Conservation (phyloP, 2,888 invertebrate genomes). For the Leuctra nigra region DNA sequence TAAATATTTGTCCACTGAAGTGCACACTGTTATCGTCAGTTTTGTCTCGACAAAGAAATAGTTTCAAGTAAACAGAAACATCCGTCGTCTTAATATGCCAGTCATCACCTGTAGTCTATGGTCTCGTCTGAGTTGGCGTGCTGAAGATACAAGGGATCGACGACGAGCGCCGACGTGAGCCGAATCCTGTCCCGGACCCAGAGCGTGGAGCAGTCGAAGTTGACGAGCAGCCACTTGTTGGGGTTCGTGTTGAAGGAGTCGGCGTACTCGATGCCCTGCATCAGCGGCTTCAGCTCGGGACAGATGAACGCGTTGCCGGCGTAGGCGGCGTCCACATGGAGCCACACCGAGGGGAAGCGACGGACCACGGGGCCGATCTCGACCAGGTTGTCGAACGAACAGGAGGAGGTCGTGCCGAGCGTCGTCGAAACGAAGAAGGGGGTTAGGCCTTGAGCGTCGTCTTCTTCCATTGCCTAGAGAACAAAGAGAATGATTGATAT, state of each 20-base stretch:
- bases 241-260: slow-evolving; percentile 85
- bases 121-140: slow-evolving; percentile 68
- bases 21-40: too few species aligned
- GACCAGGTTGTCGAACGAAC: slow-evolving; percentile 73
- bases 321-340: slow-evolving; percentile 84
- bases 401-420: slow-evolving; percentile 75
- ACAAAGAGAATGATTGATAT: not conserved
- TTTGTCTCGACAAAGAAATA: too few species aligned
- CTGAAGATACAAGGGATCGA: slow-evolving; percentile 79
- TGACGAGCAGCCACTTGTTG: slow-evolving; percentile 79
- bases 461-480: slow-evolving; percentile 56
- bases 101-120: slow-evolving; percentile 52
- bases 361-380: slow-evolving; percentile 71
- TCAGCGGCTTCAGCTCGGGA: slow-evolving; percentile 38
- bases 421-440: slow-evolving; percentile 81
- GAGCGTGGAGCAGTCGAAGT: slow-evolving; percentile 78
- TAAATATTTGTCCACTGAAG: too few species aligned
- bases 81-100: too few species aligned
- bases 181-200: slow-evolving; percentile 71
- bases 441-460: slow-evolving; percentile 63
- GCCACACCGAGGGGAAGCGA: slow-evolving; percentile 60
- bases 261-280: slow-evolving; percentile 63
- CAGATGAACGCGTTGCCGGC: slow-evolving; percentile 49
- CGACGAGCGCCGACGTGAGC: slow-evolving; percentile 74
- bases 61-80: too few species aligned